Evolutionary conservation across 2,888 invertebrate species (phyloP), one percentile per base, ranked within the genome.

Genomic region (Chaetoderma sp.): DNA sequence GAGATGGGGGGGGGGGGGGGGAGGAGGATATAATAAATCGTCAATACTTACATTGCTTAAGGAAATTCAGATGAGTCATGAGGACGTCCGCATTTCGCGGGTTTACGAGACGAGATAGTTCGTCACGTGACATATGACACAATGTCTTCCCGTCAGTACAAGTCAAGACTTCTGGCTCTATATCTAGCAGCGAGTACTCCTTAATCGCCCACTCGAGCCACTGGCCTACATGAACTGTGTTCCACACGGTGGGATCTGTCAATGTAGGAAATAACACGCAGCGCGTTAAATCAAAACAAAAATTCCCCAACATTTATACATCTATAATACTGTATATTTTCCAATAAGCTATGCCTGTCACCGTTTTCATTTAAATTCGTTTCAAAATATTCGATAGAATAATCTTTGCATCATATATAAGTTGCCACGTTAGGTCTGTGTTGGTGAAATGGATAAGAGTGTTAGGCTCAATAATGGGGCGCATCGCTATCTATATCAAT

Each of bases 161-260:
- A 36, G 74, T 75, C 67, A 84, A 82, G 59, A 79, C 77, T 49
- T 70, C 69, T 16, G 76, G 65, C 65, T 84, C 82, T 8, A 83
- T 68, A 59, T 82, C 82, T 47, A 71, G 71, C 16, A 84, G 71
- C 21, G 68, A 70, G 70, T 80, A 81, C 47, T 83, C 82, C 32
- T 73, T 75, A 10, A 78, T 71, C 2, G 79, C 77, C 83, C 83
- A 84, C 39, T 83, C 80, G 55, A 85, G 66, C 85, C 85, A 85
- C 60, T 77, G 77, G 23, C 75, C 77, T 13, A 84, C 83, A 67
- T 85, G 79, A 1, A 74, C 77, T 16, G 68, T 68, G 4, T 70
- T 80, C 85, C 85, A 85, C 30, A 74, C 67, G 23, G 69, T 63
- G 0, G 83, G 82, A 74, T 85, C 85, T 84, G 70, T 10, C 65